phyloP scores from a whole-genome alignment of 2,113 vertebrate genomes.

The Megaptera novaeangliae region DNA sequence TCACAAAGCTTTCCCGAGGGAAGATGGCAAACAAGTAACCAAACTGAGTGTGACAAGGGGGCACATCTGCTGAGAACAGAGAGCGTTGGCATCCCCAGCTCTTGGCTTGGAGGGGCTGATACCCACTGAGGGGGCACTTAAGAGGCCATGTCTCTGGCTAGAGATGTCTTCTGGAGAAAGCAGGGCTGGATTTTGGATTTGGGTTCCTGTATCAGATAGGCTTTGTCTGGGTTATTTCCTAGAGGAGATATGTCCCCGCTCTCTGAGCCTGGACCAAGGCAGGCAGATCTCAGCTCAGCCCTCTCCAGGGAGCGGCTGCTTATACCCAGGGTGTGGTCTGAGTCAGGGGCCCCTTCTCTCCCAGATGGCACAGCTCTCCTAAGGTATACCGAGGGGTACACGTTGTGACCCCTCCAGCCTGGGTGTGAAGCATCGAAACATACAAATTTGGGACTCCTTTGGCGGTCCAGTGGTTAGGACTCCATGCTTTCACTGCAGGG shows the following conservation, averaged over 20 bases:
- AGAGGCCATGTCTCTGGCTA: background rate
- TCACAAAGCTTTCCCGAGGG: background rate
- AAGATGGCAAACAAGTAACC: background rate
- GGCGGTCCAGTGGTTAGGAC: background rate
- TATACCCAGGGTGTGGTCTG: background rate
- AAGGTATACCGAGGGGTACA: background rate
- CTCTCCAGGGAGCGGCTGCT: background rate
- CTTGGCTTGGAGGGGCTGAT: background rate
- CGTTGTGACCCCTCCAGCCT: background rate
- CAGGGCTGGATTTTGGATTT: background rate
- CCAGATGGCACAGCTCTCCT: background rate
- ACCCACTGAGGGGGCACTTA: background rate
- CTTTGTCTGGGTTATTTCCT: background rate
- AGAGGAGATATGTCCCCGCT: background rate
- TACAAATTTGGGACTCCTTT: background rate
- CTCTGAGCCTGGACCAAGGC: background rate
- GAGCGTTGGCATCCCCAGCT: background rate
- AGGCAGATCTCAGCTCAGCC: background rate
- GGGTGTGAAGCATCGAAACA: background rate
- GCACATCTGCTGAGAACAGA: background rate
- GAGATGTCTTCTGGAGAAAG: background rate
- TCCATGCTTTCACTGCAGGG: background rate
- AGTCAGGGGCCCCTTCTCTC: background rate
- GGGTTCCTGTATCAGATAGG: background rate
- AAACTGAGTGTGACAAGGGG: background rate